Conservation (phyloP, 2,113 vertebrate species). For the Podiceps cristatus region DNA sequence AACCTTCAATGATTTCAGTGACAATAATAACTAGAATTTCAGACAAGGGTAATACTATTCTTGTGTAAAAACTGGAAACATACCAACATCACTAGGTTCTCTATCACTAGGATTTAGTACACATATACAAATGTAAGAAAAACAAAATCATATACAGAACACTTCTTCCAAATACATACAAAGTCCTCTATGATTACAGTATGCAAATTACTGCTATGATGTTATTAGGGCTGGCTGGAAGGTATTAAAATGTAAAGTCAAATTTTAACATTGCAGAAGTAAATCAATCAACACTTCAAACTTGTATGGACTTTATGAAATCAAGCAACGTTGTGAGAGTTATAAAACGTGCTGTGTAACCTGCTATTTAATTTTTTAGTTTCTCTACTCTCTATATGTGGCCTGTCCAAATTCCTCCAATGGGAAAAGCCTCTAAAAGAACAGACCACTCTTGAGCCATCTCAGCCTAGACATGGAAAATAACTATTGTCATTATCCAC, state of each 20-base stretch:
- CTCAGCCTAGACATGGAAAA: not conserved
- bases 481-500: not conserved
- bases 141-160: not conserved
- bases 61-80: not conserved
- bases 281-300: slow-evolving; percentile 32
- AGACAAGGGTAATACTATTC: not conserved
- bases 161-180: not conserved
- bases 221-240: not conserved
- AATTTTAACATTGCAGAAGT: slow-evolving; percentile 28
- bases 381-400: not conserved
- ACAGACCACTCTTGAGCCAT: not conserved
- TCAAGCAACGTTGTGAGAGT: not conserved
- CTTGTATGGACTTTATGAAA: not conserved
- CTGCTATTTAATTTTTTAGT: not conserved
- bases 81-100: not conserved
- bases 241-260: slow-evolving; percentile 1
- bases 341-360: not conserved
- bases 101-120: not conserved
- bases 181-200: not conserved
- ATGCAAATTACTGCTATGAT: not conserved
- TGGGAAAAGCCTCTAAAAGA: not conserved
- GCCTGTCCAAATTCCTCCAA: not conserved
- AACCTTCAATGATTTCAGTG: not conserved
- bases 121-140: not conserved
- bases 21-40: not conserved